Evolutionary conservation across 2,113 vertebrate genomes (phyloP).

Genomic region (Macquaria ambigua): DNA sequence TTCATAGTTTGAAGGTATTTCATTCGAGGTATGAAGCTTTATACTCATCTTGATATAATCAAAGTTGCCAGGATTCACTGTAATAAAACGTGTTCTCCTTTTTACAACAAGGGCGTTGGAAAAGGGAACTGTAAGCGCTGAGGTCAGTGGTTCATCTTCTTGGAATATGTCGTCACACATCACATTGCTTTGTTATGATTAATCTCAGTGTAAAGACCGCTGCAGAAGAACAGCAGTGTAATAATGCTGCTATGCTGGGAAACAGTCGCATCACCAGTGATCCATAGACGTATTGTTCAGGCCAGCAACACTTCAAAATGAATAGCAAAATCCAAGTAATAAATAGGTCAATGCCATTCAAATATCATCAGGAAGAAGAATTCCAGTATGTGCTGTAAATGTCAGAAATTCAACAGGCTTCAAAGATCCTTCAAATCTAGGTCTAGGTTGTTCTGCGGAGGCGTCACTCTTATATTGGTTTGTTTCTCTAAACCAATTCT

Average conservation of each 20-base stretch:
- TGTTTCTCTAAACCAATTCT: not conserved
- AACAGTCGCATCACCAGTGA: not conserved
- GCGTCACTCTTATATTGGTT: not conserved
- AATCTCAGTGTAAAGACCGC: constrained; percentile 1
- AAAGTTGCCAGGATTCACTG: not conserved
- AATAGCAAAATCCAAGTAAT: constrained; percentile 15
- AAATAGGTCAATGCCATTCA: not conserved
- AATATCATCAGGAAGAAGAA: not conserved
- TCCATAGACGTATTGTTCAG: not conserved
- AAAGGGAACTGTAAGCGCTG: not conserved
- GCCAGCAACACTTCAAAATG: constrained; percentile 1
- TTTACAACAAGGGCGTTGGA: not conserved
- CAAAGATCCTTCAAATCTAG: not conserved
- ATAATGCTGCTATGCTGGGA: not conserved
- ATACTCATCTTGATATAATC: not conserved
- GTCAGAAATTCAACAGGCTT: not conserved
- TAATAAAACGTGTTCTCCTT: not conserved
- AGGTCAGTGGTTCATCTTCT: not conserved
- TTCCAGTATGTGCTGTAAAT: not conserved
- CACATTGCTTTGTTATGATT: not conserved
- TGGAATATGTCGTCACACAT: not conserved
- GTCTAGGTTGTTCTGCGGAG: not conserved
- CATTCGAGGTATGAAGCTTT: not conserved
- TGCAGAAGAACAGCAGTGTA: constrained; percentile 5
- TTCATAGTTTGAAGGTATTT: constrained; percentile 31